Base-by-base conservation (phyloP, 2,888 invertebrate species). In the Chrysolina haemoptera region DNA sequence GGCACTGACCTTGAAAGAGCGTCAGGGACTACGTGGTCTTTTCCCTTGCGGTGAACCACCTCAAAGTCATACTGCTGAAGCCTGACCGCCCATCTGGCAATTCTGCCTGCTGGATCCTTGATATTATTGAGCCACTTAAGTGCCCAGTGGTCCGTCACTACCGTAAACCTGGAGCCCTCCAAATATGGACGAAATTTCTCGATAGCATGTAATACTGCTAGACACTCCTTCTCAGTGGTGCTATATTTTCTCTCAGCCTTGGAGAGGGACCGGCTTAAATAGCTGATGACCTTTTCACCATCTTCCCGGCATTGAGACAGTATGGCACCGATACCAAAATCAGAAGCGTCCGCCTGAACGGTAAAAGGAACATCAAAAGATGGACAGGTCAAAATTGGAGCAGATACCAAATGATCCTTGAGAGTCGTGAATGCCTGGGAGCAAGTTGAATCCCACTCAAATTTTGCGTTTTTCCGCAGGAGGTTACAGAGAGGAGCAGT, bases 151-250 rank as follows among this genome's bases (percentile, higher is more conserved):
- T 79, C 76, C 0, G 79, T n/a, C n/a, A 79, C 43, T 0, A 77
- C 77, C 0, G 74, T 77, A 50, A 78, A 78, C 0, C 22, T 35
- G 8, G 9, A 5, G 9, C 4, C 74, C 59, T 79, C 74, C 8
- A 80, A 6, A 67, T 79, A 80, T 9, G 66, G 71, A 11, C 77
- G 48, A n/a, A 78, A 66, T 50, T 76, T 78, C 65, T 80, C 76
- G 3, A 80, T 43, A 16, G 71, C 75, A 40, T 62, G 8, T 43
- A 43, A 43, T 1, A 43, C 11, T 5, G 43, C 12, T 43, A 43
- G 12, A 8, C 43, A 43, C 43, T 43, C 12, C 8, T 12, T 43
- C 8, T 43, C 43, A 2, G 8, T 43, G 2, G 43, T 8, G 1
- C 4, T 5, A 1, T 43, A 43, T 43, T 43, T 5, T 43, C 9